Conservation (phyloP, 1,140 invertebrate species). For the Danaus plexippus region DNA sequence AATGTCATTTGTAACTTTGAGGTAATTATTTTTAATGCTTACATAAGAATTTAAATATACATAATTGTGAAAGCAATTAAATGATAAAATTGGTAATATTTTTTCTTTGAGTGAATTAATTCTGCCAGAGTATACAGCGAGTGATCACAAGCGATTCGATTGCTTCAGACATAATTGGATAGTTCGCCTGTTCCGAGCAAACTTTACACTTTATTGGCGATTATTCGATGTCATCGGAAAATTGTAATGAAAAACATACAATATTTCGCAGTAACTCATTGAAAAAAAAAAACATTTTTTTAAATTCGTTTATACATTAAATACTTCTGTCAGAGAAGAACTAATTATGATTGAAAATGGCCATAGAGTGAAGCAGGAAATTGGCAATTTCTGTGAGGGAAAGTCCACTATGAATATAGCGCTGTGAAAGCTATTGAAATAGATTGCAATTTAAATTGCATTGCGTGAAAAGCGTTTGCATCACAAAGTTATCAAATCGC, state of each 20-base stretch:
- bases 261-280: too few relatives aligned
- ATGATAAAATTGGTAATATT: too few relatives aligned
- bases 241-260: too few relatives aligned
- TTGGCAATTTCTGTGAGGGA: constrained; percentile 38
- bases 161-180: neutral
- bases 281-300: too few relatives aligned
- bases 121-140: constrained; percentile 4
- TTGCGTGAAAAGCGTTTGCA: constrained; percentile 14
- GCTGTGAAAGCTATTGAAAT: constrained; percentile 18
- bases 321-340: too few relatives aligned
- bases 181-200: too few relatives aligned
- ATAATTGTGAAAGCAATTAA: too few relatives aligned
- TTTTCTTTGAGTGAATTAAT: constrained; percentile 1
- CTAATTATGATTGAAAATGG: constrained; percentile 10
- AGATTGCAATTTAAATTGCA: constrained; percentile 19
- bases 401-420: constrained; percentile 26
- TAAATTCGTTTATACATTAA: too few relatives aligned
- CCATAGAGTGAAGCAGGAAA: constrained; percentile 37
- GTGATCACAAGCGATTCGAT: constrained; percentile 7
- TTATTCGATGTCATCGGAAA: neutral
- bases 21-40: too few relatives aligned
- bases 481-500: constrained; percentile 3
- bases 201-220: neutral
- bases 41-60: too few relatives aligned
- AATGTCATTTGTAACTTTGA: too few relatives aligned